A percentile compares a stretch with the other conserved stretches of the same genome.
Evolutionary conservation across 1,140 invertebrate species (phyloP).

Genomic region (Sitobion miscanthi): DNA sequence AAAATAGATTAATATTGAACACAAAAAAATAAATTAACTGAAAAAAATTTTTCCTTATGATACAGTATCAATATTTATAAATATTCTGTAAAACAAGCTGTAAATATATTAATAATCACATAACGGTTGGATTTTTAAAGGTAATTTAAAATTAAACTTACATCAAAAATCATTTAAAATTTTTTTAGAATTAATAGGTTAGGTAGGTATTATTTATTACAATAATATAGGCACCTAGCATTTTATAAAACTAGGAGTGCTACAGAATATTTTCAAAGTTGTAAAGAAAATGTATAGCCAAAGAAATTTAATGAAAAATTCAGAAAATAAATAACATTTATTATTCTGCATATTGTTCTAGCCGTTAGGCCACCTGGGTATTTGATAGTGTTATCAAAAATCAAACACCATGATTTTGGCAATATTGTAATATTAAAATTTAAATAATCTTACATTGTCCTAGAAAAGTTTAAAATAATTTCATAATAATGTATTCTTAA

Average conservation of each 20-base stretch:
- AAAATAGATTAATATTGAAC: too few species aligned
- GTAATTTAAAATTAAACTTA: neutral
- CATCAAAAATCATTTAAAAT: neutral
- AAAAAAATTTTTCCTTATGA: neutral
- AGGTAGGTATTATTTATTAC: neutral
- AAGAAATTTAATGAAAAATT: neutral
- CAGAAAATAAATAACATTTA: neutral
- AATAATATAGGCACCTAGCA: neutral
- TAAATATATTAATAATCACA: neutral
- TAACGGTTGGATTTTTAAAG: neutral
- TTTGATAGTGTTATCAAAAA: neutral
- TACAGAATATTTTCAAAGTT: too few species aligned
- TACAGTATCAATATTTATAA: neutral
- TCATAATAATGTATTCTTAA: neutral
- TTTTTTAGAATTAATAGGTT: neutral
- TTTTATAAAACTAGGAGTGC: neutral
- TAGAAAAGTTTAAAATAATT: neutral
- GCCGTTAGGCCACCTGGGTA: too few species aligned
- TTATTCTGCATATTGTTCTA: neutral
- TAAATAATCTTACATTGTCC: neutral
- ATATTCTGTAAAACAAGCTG: neutral
- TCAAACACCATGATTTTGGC: neutral
- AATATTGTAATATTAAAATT: neutral
- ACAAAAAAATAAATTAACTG: neutral
- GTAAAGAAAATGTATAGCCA: neutral